A percentile compares a stretch with the other conserved stretches of the same genome.
These are phyloP conservation scores for Glomeris maerens DNA, from an alignment of 1,140 invertebrate genomes.

Conservation along the genomic window DNA sequence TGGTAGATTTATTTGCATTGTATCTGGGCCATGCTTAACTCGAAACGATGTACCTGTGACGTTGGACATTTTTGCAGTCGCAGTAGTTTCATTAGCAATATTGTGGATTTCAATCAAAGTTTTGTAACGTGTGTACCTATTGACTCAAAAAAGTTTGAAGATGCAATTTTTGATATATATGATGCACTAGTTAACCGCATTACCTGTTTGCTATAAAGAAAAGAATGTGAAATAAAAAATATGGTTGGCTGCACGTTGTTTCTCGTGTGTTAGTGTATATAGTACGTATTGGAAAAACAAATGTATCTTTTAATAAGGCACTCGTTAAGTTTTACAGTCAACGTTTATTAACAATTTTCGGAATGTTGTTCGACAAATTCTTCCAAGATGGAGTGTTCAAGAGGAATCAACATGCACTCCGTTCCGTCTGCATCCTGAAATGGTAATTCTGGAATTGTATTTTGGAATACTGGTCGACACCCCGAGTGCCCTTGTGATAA, in stretches of 20 bases:
- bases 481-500: background rate
- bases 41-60: no score
- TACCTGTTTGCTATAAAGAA: background rate
- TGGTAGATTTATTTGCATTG: no score
- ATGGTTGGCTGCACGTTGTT: background rate
- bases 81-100: no score
- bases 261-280: no score
- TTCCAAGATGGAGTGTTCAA: slow-evolving; percentile 53
- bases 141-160: background rate
- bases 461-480: background rate
- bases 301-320: no score
- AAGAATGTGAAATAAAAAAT: background rate
- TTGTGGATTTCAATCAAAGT: no score
- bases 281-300: no score
- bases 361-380: slow-evolving; percentile 45
- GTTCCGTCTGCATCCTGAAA: slow-evolving; percentile 53
- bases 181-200: background rate
- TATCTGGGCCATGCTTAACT: no score
- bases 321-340: no score
- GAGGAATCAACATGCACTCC: slow-evolving; percentile 64
- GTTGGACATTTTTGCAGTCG: no score
- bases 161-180: background rate
- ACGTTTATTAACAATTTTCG: no score
- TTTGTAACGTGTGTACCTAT: no score
- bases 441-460: slow-evolving; percentile 6